These are phyloP conservation scores for Drosophila baimaii DNA, from an alignment of 1,140 invertebrate species.

Conservation along the genomic window DNA sequence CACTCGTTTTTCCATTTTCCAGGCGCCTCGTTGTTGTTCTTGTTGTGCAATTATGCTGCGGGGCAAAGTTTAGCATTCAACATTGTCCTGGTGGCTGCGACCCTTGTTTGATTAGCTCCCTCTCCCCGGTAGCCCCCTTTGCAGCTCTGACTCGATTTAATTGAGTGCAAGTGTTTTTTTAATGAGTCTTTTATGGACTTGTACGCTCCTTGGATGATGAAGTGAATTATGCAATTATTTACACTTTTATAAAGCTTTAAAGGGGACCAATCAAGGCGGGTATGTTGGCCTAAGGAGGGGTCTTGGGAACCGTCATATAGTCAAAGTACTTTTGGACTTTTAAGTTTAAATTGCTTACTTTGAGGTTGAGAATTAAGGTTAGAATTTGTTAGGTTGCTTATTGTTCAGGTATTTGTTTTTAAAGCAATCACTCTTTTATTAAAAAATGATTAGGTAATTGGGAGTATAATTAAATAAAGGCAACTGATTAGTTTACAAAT, in stretches of 20 bases:
- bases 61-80: constrained; percentile 65
- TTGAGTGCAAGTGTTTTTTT: constrained; percentile 81
- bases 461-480: neutral
- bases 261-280: constrained; percentile 11
- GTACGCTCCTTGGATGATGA: constrained; percentile 28
- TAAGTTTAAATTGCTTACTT: neutral
- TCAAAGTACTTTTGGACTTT: neutral
- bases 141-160: constrained; percentile 61
- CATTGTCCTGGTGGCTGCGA: constrained; percentile 59
- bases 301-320: neutral
- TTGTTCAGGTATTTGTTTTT: too few species aligned
- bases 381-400: too few species aligned
- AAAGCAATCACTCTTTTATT: too few species aligned
- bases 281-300: constrained; percentile 6
- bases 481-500: too few species aligned
- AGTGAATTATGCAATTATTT: constrained; percentile 53
- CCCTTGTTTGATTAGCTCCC: constrained; percentile 79
- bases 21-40: constrained; percentile 55
- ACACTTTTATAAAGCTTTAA: constrained; percentile 28
- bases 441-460: neutral
- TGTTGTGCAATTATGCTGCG: constrained; percentile 63
- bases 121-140: constrained; percentile 15
- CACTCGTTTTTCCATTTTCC: constrained; percentile 56
- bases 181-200: constrained; percentile 79
- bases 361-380: neutral